These are phyloP conservation scores for Stichopus horrens DNA, from an alignment of 53 echinoderm and acorn worm species.

Conservation along the genomic window DNA sequence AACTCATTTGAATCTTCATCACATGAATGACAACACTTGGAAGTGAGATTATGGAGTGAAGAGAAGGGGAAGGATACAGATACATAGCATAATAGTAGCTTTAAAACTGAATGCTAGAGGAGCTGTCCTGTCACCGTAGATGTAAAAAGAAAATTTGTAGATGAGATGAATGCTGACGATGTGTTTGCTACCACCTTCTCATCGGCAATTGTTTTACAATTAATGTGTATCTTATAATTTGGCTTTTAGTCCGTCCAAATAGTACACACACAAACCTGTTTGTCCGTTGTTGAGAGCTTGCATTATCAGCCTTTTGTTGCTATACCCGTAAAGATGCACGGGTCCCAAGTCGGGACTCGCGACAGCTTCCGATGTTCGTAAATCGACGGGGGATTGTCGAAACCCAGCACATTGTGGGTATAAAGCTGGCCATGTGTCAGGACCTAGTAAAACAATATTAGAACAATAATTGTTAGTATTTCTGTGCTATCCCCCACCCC, in stretches of 20 bases:
- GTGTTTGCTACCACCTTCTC: too few relatives aligned
- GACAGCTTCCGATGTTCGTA: background rate
- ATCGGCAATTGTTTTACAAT: background rate
- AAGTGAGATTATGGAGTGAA: too few relatives aligned
- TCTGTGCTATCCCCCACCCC: too few relatives aligned
- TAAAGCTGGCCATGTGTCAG: slow-evolving; percentile 8
- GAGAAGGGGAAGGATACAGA: too few relatives aligned
- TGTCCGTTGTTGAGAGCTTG: slow-evolving; percentile 30
- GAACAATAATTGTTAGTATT: too few relatives aligned
- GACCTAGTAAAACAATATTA: background rate
- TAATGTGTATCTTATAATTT: background rate
- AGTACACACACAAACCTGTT: background rate
- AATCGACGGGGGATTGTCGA: slow-evolving; percentile 9
- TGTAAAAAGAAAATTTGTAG: too few relatives aligned
- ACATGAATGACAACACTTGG: too few relatives aligned
- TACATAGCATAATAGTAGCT: too few relatives aligned
- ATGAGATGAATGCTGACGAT: too few relatives aligned
- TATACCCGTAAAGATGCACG: slow-evolving; percentile 11
- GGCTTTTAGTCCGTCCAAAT: background rate
- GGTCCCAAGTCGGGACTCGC: slow-evolving; percentile 5
- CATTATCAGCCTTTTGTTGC: background rate
- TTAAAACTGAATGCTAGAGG: too few relatives aligned
- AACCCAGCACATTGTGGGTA: slow-evolving; percentile 22
- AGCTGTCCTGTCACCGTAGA: too few relatives aligned
- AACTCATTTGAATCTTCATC: too few relatives aligned